These are phyloP conservation scores for Macrocentrus cingulum DNA, from an alignment of 1,140 invertebrate species.

Conservation along the genomic window DNA sequence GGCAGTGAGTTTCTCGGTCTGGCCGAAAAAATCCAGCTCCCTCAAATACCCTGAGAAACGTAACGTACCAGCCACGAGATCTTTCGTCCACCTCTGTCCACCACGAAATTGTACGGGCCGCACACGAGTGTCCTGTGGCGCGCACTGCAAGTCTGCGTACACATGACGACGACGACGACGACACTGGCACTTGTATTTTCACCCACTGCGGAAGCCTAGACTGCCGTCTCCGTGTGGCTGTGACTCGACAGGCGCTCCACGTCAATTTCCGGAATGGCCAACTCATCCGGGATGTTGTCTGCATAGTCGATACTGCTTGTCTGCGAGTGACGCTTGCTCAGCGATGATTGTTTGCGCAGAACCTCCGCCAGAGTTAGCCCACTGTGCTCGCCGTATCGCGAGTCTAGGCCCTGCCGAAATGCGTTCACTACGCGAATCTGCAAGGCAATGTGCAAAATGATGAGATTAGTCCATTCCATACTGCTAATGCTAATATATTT, in stretches of 20 bases:
- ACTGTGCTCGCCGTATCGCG: constrained; percentile 88
- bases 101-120: too few species aligned
- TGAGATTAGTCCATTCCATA: constrained; percentile 22
- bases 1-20: too few species aligned
- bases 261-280: constrained; percentile 85
- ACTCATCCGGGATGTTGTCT: constrained; percentile 82
- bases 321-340: constrained; percentile 86
- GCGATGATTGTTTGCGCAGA: constrained; percentile 86
- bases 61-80: too few species aligned
- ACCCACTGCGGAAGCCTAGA: constrained; percentile 63
- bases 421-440: constrained; percentile 99
- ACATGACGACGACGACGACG: too few species aligned
- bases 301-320: constrained; percentile 90
- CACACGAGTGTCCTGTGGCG: too few species aligned
- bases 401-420: constrained; percentile 97
- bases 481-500: constrained; percentile 29
- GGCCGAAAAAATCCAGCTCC: too few species aligned
- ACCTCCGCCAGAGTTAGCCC: constrained; percentile 86
- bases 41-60: too few species aligned
- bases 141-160: not conserved
- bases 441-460: constrained; percentile 47
- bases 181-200: not conserved
- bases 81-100: too few species aligned
- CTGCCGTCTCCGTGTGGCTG: constrained; percentile 90
- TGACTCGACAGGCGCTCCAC: constrained; percentile 87